Evolutionary conservation across 1,140 invertebrate species (phyloP).

Genomic region (Agraylea sexmaculata): DNA sequence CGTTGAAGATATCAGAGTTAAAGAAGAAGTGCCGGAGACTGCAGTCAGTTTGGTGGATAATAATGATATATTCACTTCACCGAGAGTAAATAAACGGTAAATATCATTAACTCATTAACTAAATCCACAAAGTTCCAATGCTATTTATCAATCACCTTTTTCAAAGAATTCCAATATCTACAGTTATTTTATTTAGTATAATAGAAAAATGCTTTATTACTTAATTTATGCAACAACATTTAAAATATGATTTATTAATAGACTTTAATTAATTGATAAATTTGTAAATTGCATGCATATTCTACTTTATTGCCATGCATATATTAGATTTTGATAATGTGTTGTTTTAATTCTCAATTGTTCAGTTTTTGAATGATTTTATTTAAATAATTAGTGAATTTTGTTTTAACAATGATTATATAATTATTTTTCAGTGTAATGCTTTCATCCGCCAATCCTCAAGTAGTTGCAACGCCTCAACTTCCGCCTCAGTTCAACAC

Average conservation of each 20-base stretch:
- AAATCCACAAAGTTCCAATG: background rate
- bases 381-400: background rate
- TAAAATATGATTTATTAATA: no score
- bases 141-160: no score
- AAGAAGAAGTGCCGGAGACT: constrained; percentile 33
- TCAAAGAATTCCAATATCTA: no score
- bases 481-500: constrained; percentile 35
- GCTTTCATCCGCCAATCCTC: constrained; percentile 36
- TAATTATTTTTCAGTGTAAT: constrained; percentile 30
- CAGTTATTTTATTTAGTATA: no score
- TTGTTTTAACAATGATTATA: constrained; percentile 2
- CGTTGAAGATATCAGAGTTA: constrained; percentile 29
- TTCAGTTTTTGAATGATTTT: background rate
- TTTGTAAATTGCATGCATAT: no score
- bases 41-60: constrained; percentile 31
- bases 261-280: no score
- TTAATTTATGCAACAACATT: no score
- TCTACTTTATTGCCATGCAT: no score
- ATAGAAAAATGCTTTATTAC: no score
- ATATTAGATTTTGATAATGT: no score
- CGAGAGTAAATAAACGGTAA: constrained; percentile 40
- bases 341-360: no score
- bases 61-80: constrained; percentile 37
- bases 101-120: background rate
- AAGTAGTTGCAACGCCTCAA: constrained; percentile 27